Conservation (phyloP, 2,888 invertebrate genomes). For the Lysandra bellargus region DNA sequence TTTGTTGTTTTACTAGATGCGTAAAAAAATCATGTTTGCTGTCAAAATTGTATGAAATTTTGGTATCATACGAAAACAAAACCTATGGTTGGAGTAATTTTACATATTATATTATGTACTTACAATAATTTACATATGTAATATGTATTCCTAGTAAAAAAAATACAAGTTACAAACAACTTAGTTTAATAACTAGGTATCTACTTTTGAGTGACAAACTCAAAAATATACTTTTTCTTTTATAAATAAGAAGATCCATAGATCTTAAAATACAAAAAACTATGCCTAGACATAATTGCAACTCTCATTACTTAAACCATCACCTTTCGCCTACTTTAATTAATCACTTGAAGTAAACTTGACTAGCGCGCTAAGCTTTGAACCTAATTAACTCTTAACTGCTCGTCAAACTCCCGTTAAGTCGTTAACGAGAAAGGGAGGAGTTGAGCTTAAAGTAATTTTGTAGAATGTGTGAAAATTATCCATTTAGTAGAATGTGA, state of each 20-base stretch:
- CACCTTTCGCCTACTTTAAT: background rate
- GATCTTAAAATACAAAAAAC: background rate
- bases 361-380: conserved; percentile 1
- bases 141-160: too few relatives aligned
- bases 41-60: too few relatives aligned
- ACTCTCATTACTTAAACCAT: background rate
- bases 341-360: background rate
- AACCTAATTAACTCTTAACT: conserved; percentile 3
- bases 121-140: too few relatives aligned
- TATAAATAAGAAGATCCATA: background rate
- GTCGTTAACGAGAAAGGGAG: conserved; percentile 13
- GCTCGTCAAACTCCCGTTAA: conserved; percentile 12
- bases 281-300: background rate
- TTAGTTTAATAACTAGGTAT: too few relatives aligned
- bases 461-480: background rate
- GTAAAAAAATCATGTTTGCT: too few relatives aligned
- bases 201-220: too few relatives aligned
- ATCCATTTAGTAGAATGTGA: background rate
- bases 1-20: background rate
- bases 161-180: too few relatives aligned
- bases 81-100: too few relatives aligned
- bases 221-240: too few relatives aligned
- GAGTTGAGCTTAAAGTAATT: conserved; percentile 41
- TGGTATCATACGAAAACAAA: too few relatives aligned
- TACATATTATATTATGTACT: too few relatives aligned